phyloP scores from a whole-genome alignment of 2,797 vertebrate genomes.

The Cryptoprocta ferox region DNA sequence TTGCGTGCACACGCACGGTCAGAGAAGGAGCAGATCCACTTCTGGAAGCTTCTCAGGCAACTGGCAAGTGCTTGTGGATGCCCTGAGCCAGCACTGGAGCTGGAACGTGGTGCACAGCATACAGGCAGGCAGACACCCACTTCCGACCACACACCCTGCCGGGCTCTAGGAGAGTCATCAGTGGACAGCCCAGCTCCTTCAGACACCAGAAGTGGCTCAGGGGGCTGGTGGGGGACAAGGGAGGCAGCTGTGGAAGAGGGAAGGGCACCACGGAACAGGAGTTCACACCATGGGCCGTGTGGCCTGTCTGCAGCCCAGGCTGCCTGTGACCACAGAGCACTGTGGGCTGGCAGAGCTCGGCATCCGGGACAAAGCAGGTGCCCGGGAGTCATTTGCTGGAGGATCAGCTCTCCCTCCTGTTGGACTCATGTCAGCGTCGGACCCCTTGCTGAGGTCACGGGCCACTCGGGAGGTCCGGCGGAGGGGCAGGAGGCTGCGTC shows the following conservation, averaged over 20 bases:
- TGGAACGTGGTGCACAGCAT: too few species aligned
- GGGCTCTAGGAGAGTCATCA: fast-evolving
- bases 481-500: neutral
- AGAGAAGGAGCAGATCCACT: neutral
- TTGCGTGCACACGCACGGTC: too few species aligned
- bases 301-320: neutral
- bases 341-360: fast-evolving
- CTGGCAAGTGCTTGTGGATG: neutral
- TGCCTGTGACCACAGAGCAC: fast-evolving
- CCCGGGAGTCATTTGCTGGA: neutral
- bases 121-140: neutral
- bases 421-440: neutral
- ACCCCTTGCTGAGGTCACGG: neutral
- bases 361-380: too few species aligned
- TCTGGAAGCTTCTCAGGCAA: neutral
- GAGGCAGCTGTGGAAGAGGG: too few species aligned
- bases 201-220: too few species aligned
- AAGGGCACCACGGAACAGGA: neutral
- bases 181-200: neutral
- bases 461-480: too few species aligned
- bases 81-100: neutral
- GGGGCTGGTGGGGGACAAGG: neutral
- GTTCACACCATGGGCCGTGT: too few species aligned
- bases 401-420: neutral
- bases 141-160: too few species aligned